These are phyloP conservation scores for Leucoma salicis DNA, from an alignment of 2,888 invertebrate genomes.

Conservation along the genomic window DNA sequence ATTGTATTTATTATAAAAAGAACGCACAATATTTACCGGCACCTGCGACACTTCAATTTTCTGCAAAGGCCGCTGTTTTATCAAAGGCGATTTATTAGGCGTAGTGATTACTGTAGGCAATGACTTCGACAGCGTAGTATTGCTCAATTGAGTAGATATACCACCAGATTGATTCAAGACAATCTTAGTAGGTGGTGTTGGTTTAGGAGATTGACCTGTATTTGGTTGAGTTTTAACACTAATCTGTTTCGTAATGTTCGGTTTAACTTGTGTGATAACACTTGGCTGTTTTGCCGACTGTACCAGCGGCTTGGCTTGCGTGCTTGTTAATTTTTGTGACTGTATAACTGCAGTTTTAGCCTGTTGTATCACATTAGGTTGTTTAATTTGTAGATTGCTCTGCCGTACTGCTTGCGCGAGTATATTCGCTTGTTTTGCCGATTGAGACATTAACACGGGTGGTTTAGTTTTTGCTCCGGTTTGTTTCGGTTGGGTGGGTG, in stretches of 20 bases:
- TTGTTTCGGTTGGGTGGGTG: conserved; percentile 27
- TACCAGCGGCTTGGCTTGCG: conserved; percentile 7
- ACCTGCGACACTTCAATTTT: conserved; percentile 51
- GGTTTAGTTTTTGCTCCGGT: conserved; percentile 34
- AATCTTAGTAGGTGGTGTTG: conserved; percentile 36
- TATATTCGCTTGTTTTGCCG: conserved; percentile 53
- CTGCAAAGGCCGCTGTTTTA: conserved; percentile 60
- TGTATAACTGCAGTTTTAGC: conserved; percentile 9
- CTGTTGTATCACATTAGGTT: conserved; percentile 16
- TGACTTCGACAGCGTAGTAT: conserved; percentile 39
- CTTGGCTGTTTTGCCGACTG: conserved; percentile 19
- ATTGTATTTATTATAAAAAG: background rate
- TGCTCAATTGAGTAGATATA: conserved; percentile 27
- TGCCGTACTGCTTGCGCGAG: conserved; percentile 49
- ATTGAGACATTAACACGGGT: conserved; percentile 49
- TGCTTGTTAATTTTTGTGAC: conserved; percentile 18
- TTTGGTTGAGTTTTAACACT: conserved; percentile 15
- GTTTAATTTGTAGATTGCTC: conserved; percentile 36
- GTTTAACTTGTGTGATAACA: conserved; percentile 13
- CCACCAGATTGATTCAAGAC: conserved; percentile 22
- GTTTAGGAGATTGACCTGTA: conserved; percentile 45
- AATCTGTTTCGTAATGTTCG: conserved; percentile 13
- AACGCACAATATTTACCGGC: conserved; percentile 35
- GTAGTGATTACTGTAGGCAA: conserved; percentile 52
- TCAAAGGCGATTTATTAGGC: conserved; percentile 58